Evolutionary conservation across 2,888 invertebrate genomes (phyloP), one percentile per base, ranked within the genome.

Genomic region (Leptura quadrifasciata): DNA sequence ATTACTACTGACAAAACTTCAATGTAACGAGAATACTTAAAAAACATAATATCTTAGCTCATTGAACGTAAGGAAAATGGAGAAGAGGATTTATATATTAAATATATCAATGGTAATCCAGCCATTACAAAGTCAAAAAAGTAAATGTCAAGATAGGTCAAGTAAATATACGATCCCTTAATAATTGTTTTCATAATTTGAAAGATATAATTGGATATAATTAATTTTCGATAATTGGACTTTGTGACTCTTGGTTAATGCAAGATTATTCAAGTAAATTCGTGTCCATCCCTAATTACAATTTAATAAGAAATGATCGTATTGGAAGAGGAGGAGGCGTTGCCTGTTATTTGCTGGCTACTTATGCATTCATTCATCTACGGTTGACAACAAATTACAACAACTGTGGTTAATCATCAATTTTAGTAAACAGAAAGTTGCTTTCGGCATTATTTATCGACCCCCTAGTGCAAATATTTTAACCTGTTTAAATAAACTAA

Each of bases 71-170:
- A 65, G 31, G 21, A 15, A 57, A 54, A 72, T 21, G 64, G 72
- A 5, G 64, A 72, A 57, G 21, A 57, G 35, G 72, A 57, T 20
- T 9, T 70, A 5, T 72, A 64, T 18, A 58, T 65, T 8, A 72
- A 65, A 47, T 72, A 72, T 24, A 65, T 65, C 5, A 64, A 65
- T 65, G 72, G 65, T 4, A 54, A 12, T 21, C 67, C 73, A 24
- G 52, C 27, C 58, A 73, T 65, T 24, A 39, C 47, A 24, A 65
- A 58, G 47, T 60, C 65, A 73, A 73, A 73, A 73, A 73, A 73
- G 58, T 58, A 73, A 47, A 35, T 39, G 64, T 18, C 2, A 67
- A 67, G n/a, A 73, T 73, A n/a, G 47, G 65, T n/a, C 67, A 73
- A 39, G 58, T 73, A 39, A 67, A 73, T 20, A 65, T 65, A 17